These are phyloP conservation scores for Drosophila paulistorum DNA, from an alignment of 1,140 invertebrate genomes.

Conservation along the genomic window DNA sequence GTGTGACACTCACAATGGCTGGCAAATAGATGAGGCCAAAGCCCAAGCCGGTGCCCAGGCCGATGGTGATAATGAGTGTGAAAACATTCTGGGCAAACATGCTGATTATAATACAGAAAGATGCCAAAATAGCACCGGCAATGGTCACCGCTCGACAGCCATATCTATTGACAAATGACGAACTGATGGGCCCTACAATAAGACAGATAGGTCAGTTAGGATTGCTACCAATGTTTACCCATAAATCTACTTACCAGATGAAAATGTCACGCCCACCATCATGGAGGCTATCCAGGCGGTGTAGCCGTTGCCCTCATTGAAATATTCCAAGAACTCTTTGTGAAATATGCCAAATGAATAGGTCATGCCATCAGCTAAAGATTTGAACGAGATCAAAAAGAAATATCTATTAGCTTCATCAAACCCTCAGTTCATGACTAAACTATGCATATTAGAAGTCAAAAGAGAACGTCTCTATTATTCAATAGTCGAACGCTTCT, in stretches of 20 bases:
- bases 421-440: too few species aligned
- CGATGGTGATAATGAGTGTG: constrained; percentile 94
- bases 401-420: too few species aligned
- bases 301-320: constrained; percentile 89
- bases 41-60: constrained; percentile 94
- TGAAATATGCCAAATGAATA: constrained; percentile 97
- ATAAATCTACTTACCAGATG: constrained; percentile 88
- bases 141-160: constrained; percentile 96
- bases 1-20: constrained; percentile 96
- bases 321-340: constrained; percentile 91
- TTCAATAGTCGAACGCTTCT: too few species aligned
- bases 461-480: too few species aligned
- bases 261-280: constrained; percentile 95
- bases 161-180: constrained; percentile 95
- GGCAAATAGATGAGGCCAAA: constrained; percentile 97
- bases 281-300: constrained; percentile 96
- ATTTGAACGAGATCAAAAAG: too few species aligned
- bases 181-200: constrained; percentile 93
- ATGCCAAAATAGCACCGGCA: constrained; percentile 91
- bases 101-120: constrained; percentile 89
- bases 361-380: constrained; percentile 92
- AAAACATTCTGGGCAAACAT: constrained; percentile 89
- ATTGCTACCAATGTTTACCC: background rate
- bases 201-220: background rate
- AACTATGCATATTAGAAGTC: too few species aligned